Evolutionary conservation across 1,140 invertebrate genomes (phyloP), one percentile per base, ranked within the genome.

Genomic region (Lerema accius): DNA sequence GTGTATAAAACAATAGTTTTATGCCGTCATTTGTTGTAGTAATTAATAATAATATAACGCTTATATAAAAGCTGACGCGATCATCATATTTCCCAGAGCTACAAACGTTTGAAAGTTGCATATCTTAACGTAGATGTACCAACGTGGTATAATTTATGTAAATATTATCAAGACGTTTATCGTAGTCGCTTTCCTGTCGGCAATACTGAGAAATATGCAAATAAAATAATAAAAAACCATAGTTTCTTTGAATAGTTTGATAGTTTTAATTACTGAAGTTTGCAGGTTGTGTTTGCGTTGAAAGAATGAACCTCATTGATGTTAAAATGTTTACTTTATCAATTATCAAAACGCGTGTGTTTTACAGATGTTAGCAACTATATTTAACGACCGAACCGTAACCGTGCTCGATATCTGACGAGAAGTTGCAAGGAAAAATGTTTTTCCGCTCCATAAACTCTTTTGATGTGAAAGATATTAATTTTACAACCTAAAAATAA

Each of bases 171-270:
- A 69, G 67, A 67, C 63, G 66, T 76, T 73, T 79, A 76, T 76
- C 66, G 68, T 66, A 19, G 48, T 58, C 53, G 60, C 65, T 69
- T 76, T 78, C 70, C 69, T 72, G 74, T 72, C 74, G 70, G 69
- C 62, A 63, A 69, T 76, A 76, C 74, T 77, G 68, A 78, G 77
- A 74, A 76, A 67, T 70, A 77, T 74, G 75, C 59, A 74, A 78
- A 76, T 73, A 62, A 64, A 55, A 55, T 58, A 69, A 48, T 66
- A 68, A 65, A 71, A 70, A 65, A 62, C 53, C 59, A 61, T 43
- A 39, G 51, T 53, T 16, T 39, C 45, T 64, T 72, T 73, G 55
- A 72, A 75, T 74, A 45, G 60, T 74, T 65, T 40, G 26, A 69
- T 59, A 46, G 62, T 74, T 80, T 78, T 82, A 80, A 85, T 85